Evolutionary conservation across 2,888 invertebrate genomes (phyloP).

Genomic region (Meiosimyza decipiens): DNA sequence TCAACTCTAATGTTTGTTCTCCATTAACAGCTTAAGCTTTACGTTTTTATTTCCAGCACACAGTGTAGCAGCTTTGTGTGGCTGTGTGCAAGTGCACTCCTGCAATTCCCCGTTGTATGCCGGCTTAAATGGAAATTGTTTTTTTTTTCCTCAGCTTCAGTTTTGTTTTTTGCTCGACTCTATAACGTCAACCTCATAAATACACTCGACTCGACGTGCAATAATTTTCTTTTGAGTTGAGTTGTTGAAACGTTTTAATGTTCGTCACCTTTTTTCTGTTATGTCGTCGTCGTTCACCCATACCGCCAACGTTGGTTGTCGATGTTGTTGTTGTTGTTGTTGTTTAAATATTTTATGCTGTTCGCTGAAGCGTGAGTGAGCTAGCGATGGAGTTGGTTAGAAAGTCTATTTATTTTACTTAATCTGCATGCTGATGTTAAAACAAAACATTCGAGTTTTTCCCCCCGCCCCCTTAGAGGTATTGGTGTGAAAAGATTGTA

Average conservation of each 20-base stretch:
- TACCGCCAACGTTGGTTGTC: conserved; percentile 1
- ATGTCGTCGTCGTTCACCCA: conserved; percentile 37
- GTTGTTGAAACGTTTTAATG: conserved; percentile 65
- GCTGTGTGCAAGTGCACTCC: background rate
- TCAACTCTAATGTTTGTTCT: conserved; percentile 51
- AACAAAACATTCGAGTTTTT: no score
- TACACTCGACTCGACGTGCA: conserved; percentile 38
- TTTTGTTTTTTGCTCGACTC: background rate
- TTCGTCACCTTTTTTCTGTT: conserved; percentile 59
- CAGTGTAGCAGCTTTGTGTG: conserved; percentile 14
- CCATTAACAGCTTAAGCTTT: conserved; percentile 55
- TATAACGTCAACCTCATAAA: conserved; percentile 31
- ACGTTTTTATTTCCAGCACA: background rate
- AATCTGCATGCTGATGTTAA: no score
- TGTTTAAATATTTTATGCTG: no score
- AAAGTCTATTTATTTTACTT: no score
- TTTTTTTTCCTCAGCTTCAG: background rate
- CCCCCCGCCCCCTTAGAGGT: no score
- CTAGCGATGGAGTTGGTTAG: no score
- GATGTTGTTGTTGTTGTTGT: background rate
- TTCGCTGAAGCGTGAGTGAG: no score
- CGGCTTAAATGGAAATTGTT: background rate
- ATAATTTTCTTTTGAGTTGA: conserved; percentile 60
- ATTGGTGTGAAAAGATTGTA: no score
- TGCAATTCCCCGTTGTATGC: background rate